Evolutionary conservation across 2,113 vertebrate species (phyloP).

Genomic region (Phyllostomus discolor): DNA sequence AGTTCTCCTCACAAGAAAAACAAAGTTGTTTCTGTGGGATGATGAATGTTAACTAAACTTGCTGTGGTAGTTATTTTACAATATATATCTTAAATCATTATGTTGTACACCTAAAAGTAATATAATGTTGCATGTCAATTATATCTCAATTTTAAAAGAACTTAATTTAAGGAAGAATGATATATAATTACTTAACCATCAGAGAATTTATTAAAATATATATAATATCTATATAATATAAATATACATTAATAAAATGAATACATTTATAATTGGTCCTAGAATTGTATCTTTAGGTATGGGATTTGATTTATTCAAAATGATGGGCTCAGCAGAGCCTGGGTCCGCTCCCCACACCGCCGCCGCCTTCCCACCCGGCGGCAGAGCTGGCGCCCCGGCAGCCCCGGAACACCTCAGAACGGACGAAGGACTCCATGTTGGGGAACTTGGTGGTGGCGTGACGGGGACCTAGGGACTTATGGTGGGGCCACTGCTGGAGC

Average conservation of each 20-base stretch:
- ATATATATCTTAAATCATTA: neutral
- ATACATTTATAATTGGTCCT: neutral
- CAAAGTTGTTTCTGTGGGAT: neutral
- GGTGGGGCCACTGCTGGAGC: neutral
- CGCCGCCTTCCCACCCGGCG: neutral
- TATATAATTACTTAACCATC: neutral
- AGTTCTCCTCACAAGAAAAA: neutral
- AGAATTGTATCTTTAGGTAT: neutral
- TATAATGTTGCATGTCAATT: neutral
- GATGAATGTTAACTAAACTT: neutral
- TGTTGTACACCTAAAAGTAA: neutral
- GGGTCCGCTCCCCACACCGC: neutral
- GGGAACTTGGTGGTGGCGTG: conserved; percentile 44
- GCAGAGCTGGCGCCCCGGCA: neutral
- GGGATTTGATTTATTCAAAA: neutral
- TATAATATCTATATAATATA: neutral
- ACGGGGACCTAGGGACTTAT: conserved; percentile 27
- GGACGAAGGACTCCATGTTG: conserved; percentile 25
- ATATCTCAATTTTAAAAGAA: neutral
- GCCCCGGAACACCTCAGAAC: neutral
- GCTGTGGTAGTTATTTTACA: neutral
- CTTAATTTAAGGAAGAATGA: neutral
- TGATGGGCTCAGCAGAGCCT: neutral
- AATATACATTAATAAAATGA: neutral
- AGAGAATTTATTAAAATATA: neutral